Base-by-base conservation (phyloP, 1,140 invertebrate species). In the Daktulosphaira vitifoliae region DNA sequence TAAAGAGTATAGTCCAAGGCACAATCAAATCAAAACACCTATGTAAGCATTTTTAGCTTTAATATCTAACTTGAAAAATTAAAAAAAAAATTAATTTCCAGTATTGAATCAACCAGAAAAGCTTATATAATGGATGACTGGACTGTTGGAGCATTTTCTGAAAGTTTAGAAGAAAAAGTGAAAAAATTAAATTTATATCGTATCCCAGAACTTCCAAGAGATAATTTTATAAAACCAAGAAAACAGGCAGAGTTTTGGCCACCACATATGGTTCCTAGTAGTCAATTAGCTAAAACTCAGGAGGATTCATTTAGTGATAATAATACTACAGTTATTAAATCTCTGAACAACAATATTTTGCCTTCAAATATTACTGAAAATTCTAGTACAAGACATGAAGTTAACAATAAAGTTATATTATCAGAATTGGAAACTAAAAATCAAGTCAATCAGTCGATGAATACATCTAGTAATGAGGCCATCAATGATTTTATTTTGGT, bases 401-500 rank as follows among this genome's bases (percentile, higher is more conserved):
- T 79, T 66, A 74, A 72, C 65, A 75, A 75, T 65, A 81, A 81
- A 68, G 77, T 77, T 56, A 81, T 81, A 68, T 72, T 29, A 74
- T 71, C 26, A 71, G 73, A 13, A 76, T 76, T 67, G 76, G 73
- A 13, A 76, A 77, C 68, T 76, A 73, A 67, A 72, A 74, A 68
- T 76, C 76, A 18, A 74, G 8, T 29, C 65, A 39, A 53, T 65
- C 65, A 49, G 13, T 38, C 42, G 78, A 77, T 54, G 78, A 81
- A 62, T 48, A 48, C 42, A 48, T 62, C 56, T 69, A 83, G 56
- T 13, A 62, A 48, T 11, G 56, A 62, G 18, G 26, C 39, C 42
- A 62, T 62, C 56, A 62, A 84, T 69, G 84, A 85, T 75, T 87
- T 86, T 80, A 84, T 86, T 74, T 83, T 86, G 80, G 82, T 86